Percentiles rank a stretch among this genome's conserved stretches.
Evolutionary conservation across 23 tunicate genomes (phyloP).

Genomic region (Halocynthia aurantium): DNA sequence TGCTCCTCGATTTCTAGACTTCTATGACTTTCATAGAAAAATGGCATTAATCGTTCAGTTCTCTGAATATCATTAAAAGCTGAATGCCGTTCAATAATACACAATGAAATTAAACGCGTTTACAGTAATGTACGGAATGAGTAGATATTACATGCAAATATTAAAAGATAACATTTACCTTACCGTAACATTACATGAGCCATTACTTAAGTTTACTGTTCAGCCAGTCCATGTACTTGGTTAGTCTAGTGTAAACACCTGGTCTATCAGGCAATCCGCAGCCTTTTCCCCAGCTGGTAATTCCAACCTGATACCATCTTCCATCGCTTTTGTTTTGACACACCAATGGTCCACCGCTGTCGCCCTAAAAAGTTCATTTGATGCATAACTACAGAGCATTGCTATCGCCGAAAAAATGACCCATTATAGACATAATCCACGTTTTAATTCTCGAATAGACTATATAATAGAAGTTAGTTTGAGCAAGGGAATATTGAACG

Average conservation of each 20-base stretch:
- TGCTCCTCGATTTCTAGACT: too few species aligned
- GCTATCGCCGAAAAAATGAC: too few species aligned
- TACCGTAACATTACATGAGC: background rate
- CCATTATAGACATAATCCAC: too few species aligned
- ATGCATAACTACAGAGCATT: too few species aligned
- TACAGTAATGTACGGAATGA: background rate
- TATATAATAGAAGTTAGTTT: too few species aligned
- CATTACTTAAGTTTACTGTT: background rate
- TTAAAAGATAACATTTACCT: background rate
- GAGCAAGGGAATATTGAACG: too few species aligned
- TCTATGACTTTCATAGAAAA: background rate
- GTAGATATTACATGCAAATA: background rate
- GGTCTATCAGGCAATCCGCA: constrained; percentile 25
- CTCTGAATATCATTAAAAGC: too few species aligned
- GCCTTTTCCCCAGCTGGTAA: constrained; percentile 30
- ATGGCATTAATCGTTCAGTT: background rate
- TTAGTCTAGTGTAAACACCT: constrained; percentile 15
- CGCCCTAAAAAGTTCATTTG: constrained; percentile 5
- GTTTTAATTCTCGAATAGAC: too few species aligned
- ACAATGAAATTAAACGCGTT: background rate
- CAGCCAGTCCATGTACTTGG: constrained; percentile 11
- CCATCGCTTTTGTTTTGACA: constrained; percentile 17
- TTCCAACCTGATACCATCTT: constrained; percentile 18
- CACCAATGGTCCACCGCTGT: constrained; percentile 22
- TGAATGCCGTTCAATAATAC: too few species aligned